phyloP scores from a whole-genome alignment of 2,797 vertebrate species.

The Liasis olivaceus region DNA sequence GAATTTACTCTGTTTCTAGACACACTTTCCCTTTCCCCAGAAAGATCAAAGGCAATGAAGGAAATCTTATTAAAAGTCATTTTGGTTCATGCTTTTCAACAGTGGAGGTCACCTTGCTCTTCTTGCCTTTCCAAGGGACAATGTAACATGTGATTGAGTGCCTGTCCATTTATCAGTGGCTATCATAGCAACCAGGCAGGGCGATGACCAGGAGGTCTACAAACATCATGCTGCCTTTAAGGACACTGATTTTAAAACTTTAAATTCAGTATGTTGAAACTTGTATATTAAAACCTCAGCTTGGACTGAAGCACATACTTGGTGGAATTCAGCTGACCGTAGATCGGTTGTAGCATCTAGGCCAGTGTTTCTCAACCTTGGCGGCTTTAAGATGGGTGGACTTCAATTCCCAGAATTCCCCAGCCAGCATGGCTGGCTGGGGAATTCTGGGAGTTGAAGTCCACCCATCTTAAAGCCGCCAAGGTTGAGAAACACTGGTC shows the following conservation, averaged over 20 bases:
- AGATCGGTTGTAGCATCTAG: background rate
- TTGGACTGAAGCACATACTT: background rate
- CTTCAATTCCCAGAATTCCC: too few relatives aligned
- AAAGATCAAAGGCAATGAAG: conserved; percentile 29
- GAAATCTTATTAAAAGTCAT: conserved; percentile 29
- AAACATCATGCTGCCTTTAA: background rate
- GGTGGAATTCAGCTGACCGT: background rate
- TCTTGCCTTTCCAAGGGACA: background rate
- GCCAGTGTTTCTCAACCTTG: too few relatives aligned
- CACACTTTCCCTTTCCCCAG: background rate
- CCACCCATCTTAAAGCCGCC: too few relatives aligned
- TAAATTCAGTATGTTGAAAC: background rate
- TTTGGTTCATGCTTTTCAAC: conserved; percentile 9
- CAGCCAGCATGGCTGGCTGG: too few relatives aligned
- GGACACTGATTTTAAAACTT: background rate
- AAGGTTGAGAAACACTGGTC: too few relatives aligned
- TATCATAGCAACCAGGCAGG: background rate
- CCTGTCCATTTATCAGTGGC: background rate
- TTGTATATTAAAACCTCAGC: background rate
- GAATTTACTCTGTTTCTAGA: conserved; percentile 16
- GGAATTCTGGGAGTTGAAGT: too few relatives aligned
- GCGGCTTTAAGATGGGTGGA: too few relatives aligned
- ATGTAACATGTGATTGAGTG: background rate
- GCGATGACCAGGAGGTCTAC: background rate
- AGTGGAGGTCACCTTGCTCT: conserved; percentile 22